A percentile compares a stretch with the other conserved stretches of the same genome.
phyloP scores from a whole-genome alignment of 2,888 invertebrate species.

The Chaetogeoica ovagalla region DNA sequence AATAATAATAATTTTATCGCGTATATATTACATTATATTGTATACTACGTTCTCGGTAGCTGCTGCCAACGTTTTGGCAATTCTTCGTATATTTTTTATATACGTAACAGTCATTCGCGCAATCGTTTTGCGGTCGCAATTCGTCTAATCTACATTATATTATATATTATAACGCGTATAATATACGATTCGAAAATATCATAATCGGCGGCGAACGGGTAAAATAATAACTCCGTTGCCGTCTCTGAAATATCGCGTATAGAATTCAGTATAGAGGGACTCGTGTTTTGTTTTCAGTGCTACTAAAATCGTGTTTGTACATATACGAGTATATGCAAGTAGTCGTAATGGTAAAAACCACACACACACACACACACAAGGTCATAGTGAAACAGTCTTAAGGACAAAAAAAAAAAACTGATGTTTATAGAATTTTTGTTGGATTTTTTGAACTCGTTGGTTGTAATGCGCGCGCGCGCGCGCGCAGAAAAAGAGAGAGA shows the following conservation, averaged over 20 bases:
- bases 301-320: not conserved
- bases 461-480: not conserved
- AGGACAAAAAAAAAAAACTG: not conserved
- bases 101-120: conserved; percentile 17
- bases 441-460: not conserved
- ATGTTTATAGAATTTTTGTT: conserved; percentile 6
- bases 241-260: not conserved
- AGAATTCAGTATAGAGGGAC: not conserved
- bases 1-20: conserved; percentile 13
- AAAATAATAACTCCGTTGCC: conserved; percentile 1
- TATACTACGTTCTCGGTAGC: not conserved
- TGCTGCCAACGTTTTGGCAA: not conserved
- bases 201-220: not conserved
- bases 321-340: no score
- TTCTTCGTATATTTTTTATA: not conserved
- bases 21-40: no score
- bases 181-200: conserved; percentile 11
- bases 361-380: conserved; percentile 27
- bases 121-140: conserved; percentile 39
- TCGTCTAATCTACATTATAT: not conserved
- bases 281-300: conserved; percentile 9
- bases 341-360: conserved; percentile 35
- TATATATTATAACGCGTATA: conserved; percentile 7
- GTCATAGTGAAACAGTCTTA: not conserved
- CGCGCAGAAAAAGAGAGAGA: not conserved